Conservation (phyloP, 1,140 invertebrate genomes). For the Scaptomyza hsui region DNA sequence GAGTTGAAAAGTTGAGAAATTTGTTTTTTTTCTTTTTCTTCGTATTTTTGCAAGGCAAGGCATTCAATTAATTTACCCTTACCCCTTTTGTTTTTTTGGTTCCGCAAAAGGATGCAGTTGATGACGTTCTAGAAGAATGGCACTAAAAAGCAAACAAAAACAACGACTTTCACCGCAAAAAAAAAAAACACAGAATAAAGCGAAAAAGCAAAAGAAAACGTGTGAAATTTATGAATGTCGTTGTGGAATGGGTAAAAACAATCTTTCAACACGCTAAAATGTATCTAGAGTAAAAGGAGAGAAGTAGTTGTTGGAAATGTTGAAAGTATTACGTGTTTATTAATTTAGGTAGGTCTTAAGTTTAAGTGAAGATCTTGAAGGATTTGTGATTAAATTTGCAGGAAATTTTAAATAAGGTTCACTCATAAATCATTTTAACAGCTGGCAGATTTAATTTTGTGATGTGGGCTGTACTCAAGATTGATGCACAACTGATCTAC, state of each 20-base stretch:
- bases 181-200: not conserved
- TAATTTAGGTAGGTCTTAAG: no score
- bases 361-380: no score
- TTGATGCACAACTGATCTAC: not conserved
- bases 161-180: constrained; percentile 69
- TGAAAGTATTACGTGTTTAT: no score
- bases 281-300: constrained; percentile 1
- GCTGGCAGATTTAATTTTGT: not conserved
- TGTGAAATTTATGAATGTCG: constrained; percentile 56
- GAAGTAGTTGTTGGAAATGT: no score
- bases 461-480: not conserved
- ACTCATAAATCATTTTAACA: not conserved
- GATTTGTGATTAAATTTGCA: not conserved
- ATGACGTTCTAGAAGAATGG: constrained; percentile 20
- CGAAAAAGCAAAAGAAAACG: constrained; percentile 31
- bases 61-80: constrained; percentile 71
- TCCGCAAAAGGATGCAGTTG: constrained; percentile 13
- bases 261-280: constrained; percentile 50
- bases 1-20: constrained; percentile 76
- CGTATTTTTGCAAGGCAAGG: constrained; percentile 29
- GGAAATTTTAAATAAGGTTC: not conserved
- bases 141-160: constrained; percentile 46
- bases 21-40: constrained; percentile 26
- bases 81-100: constrained; percentile 10
- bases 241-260: constrained; percentile 20